These are phyloP conservation scores for Drosophila busckii DNA, from an alignment of 1,140 invertebrate genomes.

Conservation along the genomic window DNA sequence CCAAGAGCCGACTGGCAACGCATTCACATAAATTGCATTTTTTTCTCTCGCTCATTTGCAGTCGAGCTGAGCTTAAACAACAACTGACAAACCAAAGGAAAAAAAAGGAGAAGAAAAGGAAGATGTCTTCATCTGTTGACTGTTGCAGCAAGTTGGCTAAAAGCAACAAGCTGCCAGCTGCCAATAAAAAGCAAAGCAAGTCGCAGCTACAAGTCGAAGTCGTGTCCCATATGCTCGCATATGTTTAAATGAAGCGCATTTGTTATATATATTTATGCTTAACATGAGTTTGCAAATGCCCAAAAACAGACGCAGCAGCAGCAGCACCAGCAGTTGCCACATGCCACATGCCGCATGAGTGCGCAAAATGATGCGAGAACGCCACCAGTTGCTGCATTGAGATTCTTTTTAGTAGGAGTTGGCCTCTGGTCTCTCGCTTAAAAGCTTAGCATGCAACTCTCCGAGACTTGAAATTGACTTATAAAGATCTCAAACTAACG, in stretches of 20 bases:
- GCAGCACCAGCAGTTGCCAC: too few species aligned
- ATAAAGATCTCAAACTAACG: constrained; percentile 74
- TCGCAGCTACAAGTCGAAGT: not conserved
- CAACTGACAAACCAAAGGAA: constrained; percentile 24
- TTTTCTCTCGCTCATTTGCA: too few species aligned
- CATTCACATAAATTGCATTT: constrained; percentile 65
- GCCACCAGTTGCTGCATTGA: too few species aligned
- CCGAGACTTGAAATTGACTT: constrained; percentile 54
- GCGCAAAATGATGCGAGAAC: too few species aligned
- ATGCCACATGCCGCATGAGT: too few species aligned
- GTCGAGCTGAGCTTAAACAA: constrained; percentile 29
- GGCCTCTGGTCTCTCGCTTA: constrained; percentile 24
- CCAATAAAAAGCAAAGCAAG: constrained; percentile 11
- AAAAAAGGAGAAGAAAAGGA: constrained; percentile 20
- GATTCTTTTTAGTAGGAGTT: too few species aligned
- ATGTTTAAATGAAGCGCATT: constrained; percentile 74
- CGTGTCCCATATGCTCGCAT: constrained; percentile 41
- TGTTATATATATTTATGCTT: constrained; percentile 76
- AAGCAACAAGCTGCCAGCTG: constrained; percentile 6
- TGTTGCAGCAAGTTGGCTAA: constrained; percentile 58
- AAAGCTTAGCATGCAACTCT: too few species aligned
- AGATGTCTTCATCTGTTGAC: constrained; percentile 69
- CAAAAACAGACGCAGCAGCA: constrained; percentile 40
- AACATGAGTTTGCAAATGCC: constrained; percentile 76
- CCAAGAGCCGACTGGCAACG: constrained; percentile 8